Evolutionary conservation across 2,113 vertebrate species (phyloP), one percentile per base, ranked within the genome.

Genomic region (Brachyistius frenatus): DNA sequence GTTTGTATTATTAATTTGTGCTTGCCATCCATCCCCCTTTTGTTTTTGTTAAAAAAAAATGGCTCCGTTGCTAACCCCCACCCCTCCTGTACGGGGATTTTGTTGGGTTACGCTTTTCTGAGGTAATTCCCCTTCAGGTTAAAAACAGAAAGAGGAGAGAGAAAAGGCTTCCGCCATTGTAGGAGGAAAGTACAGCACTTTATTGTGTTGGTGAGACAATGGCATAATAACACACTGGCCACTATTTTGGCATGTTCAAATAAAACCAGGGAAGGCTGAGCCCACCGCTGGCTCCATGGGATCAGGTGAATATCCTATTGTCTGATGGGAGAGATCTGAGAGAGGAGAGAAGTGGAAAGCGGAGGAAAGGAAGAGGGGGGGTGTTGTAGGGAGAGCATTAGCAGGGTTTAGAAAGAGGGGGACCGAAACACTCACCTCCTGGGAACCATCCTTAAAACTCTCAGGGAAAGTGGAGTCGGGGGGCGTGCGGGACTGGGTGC

Each of bases 401-500:
- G 74, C 36, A 23, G 65, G 67, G 66, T 76, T 83, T 78, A 52
- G 69, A 79, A 31, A 62, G 66, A 76, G 52, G 84, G 76, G 74
- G 75, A 86, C 73, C 62, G 83, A 89, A 88, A 91, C 86, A 84
- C 61, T 73, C 65, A 98, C 98, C 97, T 98, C 98, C 92, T 97
- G 97, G 76, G 96, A 94, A 5, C 96, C 93, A 66, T 98, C 97
- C 94, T 99, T 99, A 93, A 95, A 98, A 73, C 95, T 94, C 93
- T 99, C 98, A 0, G 98, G 95, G 94, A 98, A 99, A 80, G 98
- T 99, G 68, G 98, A 97, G 93, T 99, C 97, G 0, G 98, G 98
- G 0, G 92, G 92, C 5, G 97, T 99, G 35, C 97, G 94, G 61
- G 97, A 91, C 84, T 99, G 98, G 52, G 96, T 95, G 81, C 50